Conservation (phyloP, 1,140 invertebrate genomes). For the Laodelphax striatellus region DNA sequence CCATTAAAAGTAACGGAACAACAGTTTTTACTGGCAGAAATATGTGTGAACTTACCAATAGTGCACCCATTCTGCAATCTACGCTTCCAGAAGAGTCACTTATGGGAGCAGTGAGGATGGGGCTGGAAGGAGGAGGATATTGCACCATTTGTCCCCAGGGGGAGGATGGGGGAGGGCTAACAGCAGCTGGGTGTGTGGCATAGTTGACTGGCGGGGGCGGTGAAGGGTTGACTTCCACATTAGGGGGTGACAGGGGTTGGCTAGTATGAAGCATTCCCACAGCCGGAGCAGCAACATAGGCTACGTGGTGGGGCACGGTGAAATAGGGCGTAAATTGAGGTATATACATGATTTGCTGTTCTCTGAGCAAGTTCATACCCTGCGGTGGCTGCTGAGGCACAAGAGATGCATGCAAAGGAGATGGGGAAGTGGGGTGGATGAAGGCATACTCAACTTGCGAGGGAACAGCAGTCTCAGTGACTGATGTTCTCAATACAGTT, state of each 20-base stretch:
- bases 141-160: slow-evolving; percentile 21
- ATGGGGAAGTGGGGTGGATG: neutral
- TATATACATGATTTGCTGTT: neutral
- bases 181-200: slow-evolving; percentile 18
- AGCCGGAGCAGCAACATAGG: neutral
- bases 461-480: neutral
- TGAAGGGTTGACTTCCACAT: neutral
- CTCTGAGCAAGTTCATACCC: neutral
- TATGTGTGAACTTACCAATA: neutral
- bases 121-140: slow-evolving; percentile 20
- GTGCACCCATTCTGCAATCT: neutral
- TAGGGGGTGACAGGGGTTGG: neutral
- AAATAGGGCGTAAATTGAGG: neutral
- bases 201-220: slow-evolving; percentile 25
- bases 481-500: neutral
- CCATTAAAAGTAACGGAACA: too few relatives aligned
- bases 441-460: neutral
- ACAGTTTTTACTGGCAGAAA: too few relatives aligned
- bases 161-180: neutral
- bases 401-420: neutral
- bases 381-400: neutral
- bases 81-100: neutral
- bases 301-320: neutral
- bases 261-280: neutral
- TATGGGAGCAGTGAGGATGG: neutral